Evolutionary conservation across 1,140 invertebrate genomes (phyloP).

Genomic region (Sminthurinus signatus): DNA sequence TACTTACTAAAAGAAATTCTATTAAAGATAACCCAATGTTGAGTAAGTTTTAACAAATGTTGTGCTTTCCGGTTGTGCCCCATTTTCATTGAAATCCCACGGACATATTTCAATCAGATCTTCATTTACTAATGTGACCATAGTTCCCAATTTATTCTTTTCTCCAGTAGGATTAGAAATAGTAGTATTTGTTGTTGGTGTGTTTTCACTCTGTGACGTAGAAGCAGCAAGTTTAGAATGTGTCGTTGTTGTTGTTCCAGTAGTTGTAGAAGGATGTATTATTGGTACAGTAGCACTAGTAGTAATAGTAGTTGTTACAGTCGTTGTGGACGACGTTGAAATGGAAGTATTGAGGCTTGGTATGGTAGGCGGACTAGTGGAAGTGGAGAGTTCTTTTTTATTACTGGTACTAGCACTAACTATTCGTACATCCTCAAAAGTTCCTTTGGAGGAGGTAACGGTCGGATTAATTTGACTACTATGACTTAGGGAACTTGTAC

Average conservation of each 20-base stretch:
- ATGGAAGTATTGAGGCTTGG: not conserved
- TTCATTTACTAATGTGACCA: slow-evolving; percentile 12
- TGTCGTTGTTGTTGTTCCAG: no score
- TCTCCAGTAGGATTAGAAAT: not conserved
- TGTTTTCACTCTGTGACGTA: no score
- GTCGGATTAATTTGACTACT: not conserved
- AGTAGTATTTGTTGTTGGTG: not conserved
- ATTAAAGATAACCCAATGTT: slow-evolving; percentile 78
- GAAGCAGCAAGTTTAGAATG: no score
- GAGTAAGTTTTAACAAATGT: slow-evolving; percentile 85
- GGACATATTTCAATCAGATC: slow-evolving; percentile 32
- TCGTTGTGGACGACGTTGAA: not conserved
- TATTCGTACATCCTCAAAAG: not conserved
- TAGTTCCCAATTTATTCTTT: slow-evolving; percentile 5
- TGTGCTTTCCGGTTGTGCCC: slow-evolving; percentile 71
- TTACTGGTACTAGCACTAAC: no score
- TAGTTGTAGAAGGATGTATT: no score
- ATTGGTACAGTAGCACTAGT: no score
- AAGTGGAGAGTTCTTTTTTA: not conserved
- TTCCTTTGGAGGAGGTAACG: not conserved
- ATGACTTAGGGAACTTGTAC: not conserved
- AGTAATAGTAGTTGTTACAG: not conserved
- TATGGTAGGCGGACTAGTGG: slow-evolving; percentile 9
- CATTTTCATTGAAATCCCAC: slow-evolving; percentile 50
- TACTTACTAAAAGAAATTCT: no score